Base-by-base conservation (phyloP, 2,113 vertebrate species). In the Phylloscopus trochiloides region DNA sequence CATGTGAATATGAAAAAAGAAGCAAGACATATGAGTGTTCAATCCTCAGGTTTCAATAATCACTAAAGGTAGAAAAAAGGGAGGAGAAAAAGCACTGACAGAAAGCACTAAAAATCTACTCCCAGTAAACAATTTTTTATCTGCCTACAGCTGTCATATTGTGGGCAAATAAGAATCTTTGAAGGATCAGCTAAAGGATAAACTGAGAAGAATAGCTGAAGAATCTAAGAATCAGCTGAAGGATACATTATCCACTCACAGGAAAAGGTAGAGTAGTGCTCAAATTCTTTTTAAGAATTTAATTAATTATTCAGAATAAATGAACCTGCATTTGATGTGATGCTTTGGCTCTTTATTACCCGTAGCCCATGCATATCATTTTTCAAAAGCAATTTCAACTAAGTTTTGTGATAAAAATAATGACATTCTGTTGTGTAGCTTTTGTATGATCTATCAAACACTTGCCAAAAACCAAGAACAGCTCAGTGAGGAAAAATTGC, bases 291-390 rank as follows among this genome's bases (percentile, higher is more conserved):
- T 31, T 17, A 38, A 38, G 34, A 19, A 63, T 1, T 34, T 34
- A 57, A 15, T 16, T 24, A 24, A 22, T 58, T 58, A 16, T 58
- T 58, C 10, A 63, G 71, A 83, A 66, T 17, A 2, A 9, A 67
- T 77, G 8, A 76, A 48, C 66, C 2, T 38, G n/a, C 63, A 47
- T 81, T 87, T 58, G 5, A 34, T 3, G 1, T 14, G 20, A 66
- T 31, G 20, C 3, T 3, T 70, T 13, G 38, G 6, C 31, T 66
- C 17, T 70, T 71, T 86, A 31, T 63, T 58, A 43, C 26, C 4
- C 47, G 4, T 31, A 5, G 7, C 26, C 66, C 58, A 32, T 7
- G 8, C 1, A 16, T 21, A 17, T 7, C 0, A 57, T 54, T 61
- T 87, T 81, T 45, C 24, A 78, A 73, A 82, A 68, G 12, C 3